These are phyloP conservation scores for Trinectes maculatus DNA, from an alignment of 2,113 vertebrate genomes.

Conservation along the genomic window DNA sequence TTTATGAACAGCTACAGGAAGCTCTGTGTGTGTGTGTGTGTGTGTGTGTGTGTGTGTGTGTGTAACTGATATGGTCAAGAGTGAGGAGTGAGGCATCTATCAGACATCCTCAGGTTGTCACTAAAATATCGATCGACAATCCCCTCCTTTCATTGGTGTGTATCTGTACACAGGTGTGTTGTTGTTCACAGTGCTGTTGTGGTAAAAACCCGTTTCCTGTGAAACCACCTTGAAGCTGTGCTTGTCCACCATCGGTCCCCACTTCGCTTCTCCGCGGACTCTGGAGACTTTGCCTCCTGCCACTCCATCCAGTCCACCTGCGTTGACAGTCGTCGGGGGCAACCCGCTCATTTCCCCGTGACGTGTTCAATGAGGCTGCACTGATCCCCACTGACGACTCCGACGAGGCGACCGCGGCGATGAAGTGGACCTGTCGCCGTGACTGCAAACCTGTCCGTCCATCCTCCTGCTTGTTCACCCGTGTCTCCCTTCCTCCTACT, in stretches of 20 bases:
- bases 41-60: constrained; percentile 54
- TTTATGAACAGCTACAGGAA: constrained; percentile 71
- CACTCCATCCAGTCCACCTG: constrained; percentile 58
- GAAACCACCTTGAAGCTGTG: no score
- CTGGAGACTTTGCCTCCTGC: constrained; percentile 46
- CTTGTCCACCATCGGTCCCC: constrained; percentile 39
- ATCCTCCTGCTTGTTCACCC: constrained; percentile 72
- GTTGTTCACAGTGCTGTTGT: no score
- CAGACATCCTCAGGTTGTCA: constrained; percentile 30
- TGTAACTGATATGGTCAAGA: constrained; percentile 46
- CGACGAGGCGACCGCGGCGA: constrained; percentile 64
- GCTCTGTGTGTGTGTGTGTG: constrained; percentile 4
- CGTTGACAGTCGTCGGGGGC: constrained; percentile 62
- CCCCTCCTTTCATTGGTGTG: no score
- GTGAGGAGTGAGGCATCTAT: constrained; percentile 44
- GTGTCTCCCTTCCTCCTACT: constrained; percentile 68
- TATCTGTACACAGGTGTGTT: no score
- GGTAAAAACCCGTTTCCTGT: no score
- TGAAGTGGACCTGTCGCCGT: constrained; percentile 55
- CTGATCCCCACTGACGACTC: constrained; percentile 76
- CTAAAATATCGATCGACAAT: constrained; percentile 54
- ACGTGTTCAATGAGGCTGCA: constrained; percentile 76
- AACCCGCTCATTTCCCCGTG: constrained; percentile 66
- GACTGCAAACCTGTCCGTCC: constrained; percentile 63
- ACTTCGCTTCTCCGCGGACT: constrained; percentile 42